Conservation (phyloP, 2,113 vertebrate species). For the Caranx ignobilis region DNA sequence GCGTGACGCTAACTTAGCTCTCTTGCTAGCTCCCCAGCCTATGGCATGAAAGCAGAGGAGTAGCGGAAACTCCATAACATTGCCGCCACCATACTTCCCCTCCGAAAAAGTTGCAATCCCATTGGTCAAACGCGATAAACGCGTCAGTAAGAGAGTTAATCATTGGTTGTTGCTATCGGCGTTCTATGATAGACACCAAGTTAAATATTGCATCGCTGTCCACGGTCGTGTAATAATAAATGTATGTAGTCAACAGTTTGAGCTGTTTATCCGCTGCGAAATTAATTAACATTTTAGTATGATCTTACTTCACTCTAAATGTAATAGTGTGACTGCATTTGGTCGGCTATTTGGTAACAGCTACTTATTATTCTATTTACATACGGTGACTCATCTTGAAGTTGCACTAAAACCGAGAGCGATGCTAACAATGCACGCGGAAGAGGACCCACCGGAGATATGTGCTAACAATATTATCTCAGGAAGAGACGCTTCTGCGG, state of each 20-base stretch:
- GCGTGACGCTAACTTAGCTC: constrained; percentile 76
- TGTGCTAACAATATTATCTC: background rate
- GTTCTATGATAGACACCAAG: constrained; percentile 23
- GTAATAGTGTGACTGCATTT: background rate
- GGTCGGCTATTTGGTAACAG: background rate
- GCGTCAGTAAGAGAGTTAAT: constrained; percentile 7
- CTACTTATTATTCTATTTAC: constrained; percentile 39
- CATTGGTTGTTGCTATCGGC: constrained; percentile 50
- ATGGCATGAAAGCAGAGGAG: constrained; percentile 74
- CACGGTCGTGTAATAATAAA: background rate
- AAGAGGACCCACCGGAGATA: background rate
- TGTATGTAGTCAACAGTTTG: background rate
- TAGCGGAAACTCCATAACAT: constrained; percentile 82
- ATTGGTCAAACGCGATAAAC: constrained; percentile 38
- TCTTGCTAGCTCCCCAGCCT: constrained; percentile 73
- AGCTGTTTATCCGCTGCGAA: background rate
- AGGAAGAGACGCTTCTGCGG: background rate
- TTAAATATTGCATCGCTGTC: constrained; percentile 19
- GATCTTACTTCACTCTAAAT: background rate
- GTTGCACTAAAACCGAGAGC: constrained; percentile 24
- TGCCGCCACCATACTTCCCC: constrained; percentile 75
- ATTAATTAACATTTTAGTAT: background rate
- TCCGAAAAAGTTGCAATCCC: constrained; percentile 16
- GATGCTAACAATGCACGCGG: background rate
- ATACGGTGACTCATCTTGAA: constrained; percentile 43